phyloP scores from a whole-genome alignment of 2,113 vertebrate species.

The Istiophorus platypterus region DNA sequence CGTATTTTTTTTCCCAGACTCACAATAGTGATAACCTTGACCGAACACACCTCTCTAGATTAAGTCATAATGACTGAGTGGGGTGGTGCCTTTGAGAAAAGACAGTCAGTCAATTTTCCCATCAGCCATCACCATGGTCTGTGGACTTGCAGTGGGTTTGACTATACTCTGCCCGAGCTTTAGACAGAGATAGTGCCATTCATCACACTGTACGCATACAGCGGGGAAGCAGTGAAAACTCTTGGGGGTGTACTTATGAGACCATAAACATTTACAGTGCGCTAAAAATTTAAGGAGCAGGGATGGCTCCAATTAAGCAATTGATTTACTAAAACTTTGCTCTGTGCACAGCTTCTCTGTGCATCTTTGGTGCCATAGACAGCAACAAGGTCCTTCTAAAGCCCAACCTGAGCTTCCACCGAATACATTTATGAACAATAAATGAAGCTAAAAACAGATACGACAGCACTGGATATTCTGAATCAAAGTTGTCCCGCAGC shows the following conservation, averaged over 20 bases:
- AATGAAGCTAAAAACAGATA: background rate
- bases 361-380: conserved; percentile 3
- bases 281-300: conserved; percentile 18
- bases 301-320: conserved; percentile 36
- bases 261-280: conserved; percentile 59
- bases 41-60: conserved; percentile 22
- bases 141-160: background rate
- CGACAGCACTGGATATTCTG: background rate
- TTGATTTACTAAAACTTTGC: conserved; percentile 1
- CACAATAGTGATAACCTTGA: conserved; percentile 62
- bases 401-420: background rate
- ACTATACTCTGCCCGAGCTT: background rate
- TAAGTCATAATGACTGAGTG: conserved; percentile 36
- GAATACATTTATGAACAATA: background rate
- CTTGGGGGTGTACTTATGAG: conserved; percentile 39
- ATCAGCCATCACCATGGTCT: conserved; percentile 1
- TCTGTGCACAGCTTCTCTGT: conserved; percentile 6
- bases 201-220: conserved; percentile 28
- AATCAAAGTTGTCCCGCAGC: background rate
- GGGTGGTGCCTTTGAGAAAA: background rate
- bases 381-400: background rate
- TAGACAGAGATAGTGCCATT: background rate
- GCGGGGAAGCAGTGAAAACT: conserved; percentile 27
- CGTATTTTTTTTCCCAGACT: background rate
- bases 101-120: background rate